Base-by-base conservation (phyloP, 2,113 vertebrate genomes). In the Atherinomorus stipes region DNA sequence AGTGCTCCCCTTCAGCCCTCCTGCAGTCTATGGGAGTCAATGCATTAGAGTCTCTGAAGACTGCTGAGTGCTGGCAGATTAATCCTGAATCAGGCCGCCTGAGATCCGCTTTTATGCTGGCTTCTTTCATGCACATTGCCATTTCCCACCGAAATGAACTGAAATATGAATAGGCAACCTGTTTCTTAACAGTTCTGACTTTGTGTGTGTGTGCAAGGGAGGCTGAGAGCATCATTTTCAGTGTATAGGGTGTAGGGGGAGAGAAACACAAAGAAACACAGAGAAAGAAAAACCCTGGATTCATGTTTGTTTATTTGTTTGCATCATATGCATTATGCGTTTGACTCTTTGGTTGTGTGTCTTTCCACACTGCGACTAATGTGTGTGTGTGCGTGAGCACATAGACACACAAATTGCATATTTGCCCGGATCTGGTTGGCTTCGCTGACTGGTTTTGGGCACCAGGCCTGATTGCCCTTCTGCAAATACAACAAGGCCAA, bases 391-490 rank as follows among this genome's bases (percentile, higher is more conserved):
- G 53, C 9, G 25, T n/a, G n/a, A 10, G 34, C 18, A 42, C 26
- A 22, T 38, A 15, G 50, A 68, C 34, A 79, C 80, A 85, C 72
- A 59, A 83, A 83, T 86, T 84, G 88, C 78, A 70, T 88, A 85
- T 91, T 91, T 91, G 89, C 90, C 89, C 88, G 89, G 87, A 91
- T 88, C 79, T 69, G 83, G 84, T 90, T 91, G 91, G 89, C 87
- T 93, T 58, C 47, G 23, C 62, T 51, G 67, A 76, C 81, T 85
- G 80, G 80, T 84, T 89, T 89, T 85, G 85, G 83, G 90, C 91
- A 85, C 78, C 23, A 54, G 81, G 87, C 89, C 90, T 87, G 90
- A 90, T 91, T 86, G 87, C 84, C 89, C 91, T 90, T 90, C 88
- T 90, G 87, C 83, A 93, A 93, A 91, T 86, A 91, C 49, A 89